Conservation (phyloP, 1,140 invertebrate genomes). For the Aphaenogaster rudis region DNA sequence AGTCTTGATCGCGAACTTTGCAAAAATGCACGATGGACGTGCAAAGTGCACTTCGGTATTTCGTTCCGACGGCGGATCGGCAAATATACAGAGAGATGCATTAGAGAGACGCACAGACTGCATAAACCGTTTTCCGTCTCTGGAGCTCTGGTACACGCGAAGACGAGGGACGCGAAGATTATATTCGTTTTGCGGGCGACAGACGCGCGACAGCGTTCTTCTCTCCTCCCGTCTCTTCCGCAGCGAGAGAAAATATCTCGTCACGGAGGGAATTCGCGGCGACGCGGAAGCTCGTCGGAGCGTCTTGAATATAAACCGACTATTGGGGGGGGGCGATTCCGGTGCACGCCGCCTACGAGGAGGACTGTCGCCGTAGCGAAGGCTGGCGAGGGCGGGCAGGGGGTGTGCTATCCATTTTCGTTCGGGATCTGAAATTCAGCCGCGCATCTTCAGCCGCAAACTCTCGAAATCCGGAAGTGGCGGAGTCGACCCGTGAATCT, state of each 20-base stretch:
- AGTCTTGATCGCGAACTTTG: conserved; percentile 39
- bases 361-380: background rate
- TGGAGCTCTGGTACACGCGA: background rate
- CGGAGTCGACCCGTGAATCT: conserved; percentile 28
- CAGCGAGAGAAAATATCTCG: conserved; percentile 28
- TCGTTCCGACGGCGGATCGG: conserved; percentile 12
- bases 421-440: conserved; percentile 54
- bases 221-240: background rate
- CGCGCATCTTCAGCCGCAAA: conserved; percentile 27
- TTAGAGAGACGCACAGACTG: background rate
- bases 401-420: conserved; percentile 28
- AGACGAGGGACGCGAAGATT: conserved; percentile 21
- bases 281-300: conserved; percentile 25
- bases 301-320: conserved; percentile 58
- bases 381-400: background rate
- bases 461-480: conserved; percentile 47
- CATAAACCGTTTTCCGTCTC: background rate
- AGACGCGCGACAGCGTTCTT: background rate
- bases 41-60: conserved; percentile 8
- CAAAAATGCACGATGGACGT: conserved; percentile 14
- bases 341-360: background rate
- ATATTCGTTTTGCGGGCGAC: conserved; percentile 48
- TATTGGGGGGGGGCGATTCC: background rate
- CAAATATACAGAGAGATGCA: conserved; percentile 9
- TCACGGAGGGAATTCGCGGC: conserved; percentile 13